Evolutionary conservation across 2,888 invertebrate species (phyloP).

Genomic region (Hypomecis punctinalis): DNA sequence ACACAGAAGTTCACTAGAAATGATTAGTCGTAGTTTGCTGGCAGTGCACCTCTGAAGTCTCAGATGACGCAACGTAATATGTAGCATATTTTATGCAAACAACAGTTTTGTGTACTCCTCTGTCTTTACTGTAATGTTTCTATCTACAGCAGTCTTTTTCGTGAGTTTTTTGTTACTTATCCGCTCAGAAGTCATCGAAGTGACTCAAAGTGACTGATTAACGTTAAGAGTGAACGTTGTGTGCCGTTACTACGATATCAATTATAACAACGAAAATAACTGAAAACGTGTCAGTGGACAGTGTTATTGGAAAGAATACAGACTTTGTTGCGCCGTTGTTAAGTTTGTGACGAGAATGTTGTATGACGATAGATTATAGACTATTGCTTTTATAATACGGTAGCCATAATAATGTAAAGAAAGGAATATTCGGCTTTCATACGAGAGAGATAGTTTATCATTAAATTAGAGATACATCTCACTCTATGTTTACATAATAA

Average conservation of each 20-base stretch:
- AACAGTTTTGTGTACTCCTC: too few species aligned
- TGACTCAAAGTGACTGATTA: not conserved
- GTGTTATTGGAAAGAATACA: conserved; percentile 18
- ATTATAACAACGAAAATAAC: conserved; percentile 29
- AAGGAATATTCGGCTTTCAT: conserved; percentile 5
- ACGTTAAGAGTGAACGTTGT: conserved; percentile 1
- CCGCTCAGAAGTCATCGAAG: not conserved
- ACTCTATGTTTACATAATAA: conserved; percentile 25
- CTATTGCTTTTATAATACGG: conserved; percentile 18
- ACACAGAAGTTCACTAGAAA: too few species aligned
- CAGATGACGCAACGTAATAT: too few species aligned
- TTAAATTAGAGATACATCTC: conserved; percentile 21
- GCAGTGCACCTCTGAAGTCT: too few species aligned
- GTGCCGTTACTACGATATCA: conserved; percentile 19
- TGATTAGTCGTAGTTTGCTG: too few species aligned
- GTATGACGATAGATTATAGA: conserved; percentile 21
- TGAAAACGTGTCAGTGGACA: conserved; percentile 13
- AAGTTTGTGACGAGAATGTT: conserved; percentile 21
- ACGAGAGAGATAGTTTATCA: conserved; percentile 21
- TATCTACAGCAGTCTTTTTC: not conserved
- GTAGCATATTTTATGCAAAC: too few species aligned
- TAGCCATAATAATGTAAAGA: conserved; percentile 13
- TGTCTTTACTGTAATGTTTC: not conserved
- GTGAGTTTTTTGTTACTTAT: not conserved
- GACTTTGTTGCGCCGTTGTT: conserved; percentile 23